These are phyloP conservation scores for Pempheris klunzingeri DNA, from an alignment of 2,797 vertebrate genomes.

Conservation along the genomic window DNA sequence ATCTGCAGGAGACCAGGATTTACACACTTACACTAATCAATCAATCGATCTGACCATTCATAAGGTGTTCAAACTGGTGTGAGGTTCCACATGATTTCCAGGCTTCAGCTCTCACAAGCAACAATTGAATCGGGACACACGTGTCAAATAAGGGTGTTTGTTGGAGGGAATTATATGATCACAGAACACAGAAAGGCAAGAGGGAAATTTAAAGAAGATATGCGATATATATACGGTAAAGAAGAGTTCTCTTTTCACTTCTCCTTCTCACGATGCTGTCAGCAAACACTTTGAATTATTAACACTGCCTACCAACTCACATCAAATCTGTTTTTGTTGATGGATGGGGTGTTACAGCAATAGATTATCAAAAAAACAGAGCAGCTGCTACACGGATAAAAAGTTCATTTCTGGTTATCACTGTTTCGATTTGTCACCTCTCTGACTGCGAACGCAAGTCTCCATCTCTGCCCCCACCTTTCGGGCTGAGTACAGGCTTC, in stretches of 20 bases:
- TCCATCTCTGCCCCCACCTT: slow-evolving; percentile 67
- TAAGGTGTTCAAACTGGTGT: slow-evolving; percentile 31
- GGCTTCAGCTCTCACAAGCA: slow-evolving; percentile 24
- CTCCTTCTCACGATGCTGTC: slow-evolving; percentile 13
- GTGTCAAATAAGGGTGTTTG: not conserved
- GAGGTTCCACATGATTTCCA: slow-evolving; percentile 24
- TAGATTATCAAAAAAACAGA: slow-evolving; percentile 53
- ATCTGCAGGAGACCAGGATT: slow-evolving; percentile 59
- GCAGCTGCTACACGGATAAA: slow-evolving; percentile 40
- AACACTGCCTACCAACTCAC: slow-evolving; percentile 6
- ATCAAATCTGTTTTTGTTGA: slow-evolving; percentile 38
- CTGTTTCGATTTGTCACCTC: slow-evolving; percentile 50
- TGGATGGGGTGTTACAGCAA: slow-evolving; percentile 20
- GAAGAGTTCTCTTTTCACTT: not conserved
- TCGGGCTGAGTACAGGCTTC: slow-evolving; percentile 60
- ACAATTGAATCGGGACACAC: not conserved
- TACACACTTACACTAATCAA: slow-evolving; percentile 76
- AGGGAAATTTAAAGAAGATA: not conserved
- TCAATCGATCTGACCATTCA: slow-evolving; percentile 64
- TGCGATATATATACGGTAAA: not conserved
- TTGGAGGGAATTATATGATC: not conserved
- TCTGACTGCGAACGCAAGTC: slow-evolving; percentile 52
- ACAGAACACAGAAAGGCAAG: not conserved
- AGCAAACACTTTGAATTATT: slow-evolving; percentile 37
- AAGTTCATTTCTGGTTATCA: slow-evolving; percentile 66